A percentile compares a stretch with the other conserved stretches of the same genome.
Conservation (phyloP, 1,140 invertebrate genomes). For the Eubasilissa regina region DNA sequence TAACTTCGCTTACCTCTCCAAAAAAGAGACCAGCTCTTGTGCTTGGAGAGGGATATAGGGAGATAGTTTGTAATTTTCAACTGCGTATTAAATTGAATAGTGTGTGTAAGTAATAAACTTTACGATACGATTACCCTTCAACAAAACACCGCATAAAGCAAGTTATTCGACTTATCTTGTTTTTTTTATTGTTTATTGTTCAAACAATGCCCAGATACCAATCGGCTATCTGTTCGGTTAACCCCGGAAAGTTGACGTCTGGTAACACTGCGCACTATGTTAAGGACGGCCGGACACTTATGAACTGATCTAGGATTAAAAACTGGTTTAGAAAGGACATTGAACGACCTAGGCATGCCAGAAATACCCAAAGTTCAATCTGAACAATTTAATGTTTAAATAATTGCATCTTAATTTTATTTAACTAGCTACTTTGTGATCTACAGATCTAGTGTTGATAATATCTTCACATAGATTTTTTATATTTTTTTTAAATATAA, state of each 20-base stretch:
- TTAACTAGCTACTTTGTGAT: too few relatives aligned
- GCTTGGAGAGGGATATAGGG: too few relatives aligned
- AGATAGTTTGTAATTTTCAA: too few relatives aligned
- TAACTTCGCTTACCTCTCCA: too few relatives aligned
- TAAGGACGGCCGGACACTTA: slow-evolving; percentile 16
- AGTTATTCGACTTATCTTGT: neutral
- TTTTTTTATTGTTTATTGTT: slow-evolving; percentile 22
- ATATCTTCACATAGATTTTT: too few relatives aligned
- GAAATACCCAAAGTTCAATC: slow-evolving; percentile 31
- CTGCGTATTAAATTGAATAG: too few relatives aligned
- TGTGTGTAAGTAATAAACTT: too few relatives aligned
- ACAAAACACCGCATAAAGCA: neutral
- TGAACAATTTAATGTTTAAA: slow-evolving; percentile 1
- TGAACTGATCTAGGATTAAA: slow-evolving; percentile 41
- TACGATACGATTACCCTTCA: neutral
- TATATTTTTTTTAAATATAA: too few relatives aligned
- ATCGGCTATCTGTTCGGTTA: slow-evolving; percentile 18
- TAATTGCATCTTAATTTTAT: too few relatives aligned
- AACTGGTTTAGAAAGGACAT: slow-evolving; percentile 59
- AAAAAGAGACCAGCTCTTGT: too few relatives aligned
- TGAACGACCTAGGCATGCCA: slow-evolving; percentile 57
- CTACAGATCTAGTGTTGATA: too few relatives aligned
- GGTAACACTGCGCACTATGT: neutral
- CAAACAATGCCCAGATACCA: slow-evolving; percentile 24
- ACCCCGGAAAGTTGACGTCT: neutral